Percentiles rank a stretch among this genome's conserved stretches.
phyloP scores from a whole-genome alignment of 2,888 invertebrate genomes.

The Cheilosia scutellata region DNA sequence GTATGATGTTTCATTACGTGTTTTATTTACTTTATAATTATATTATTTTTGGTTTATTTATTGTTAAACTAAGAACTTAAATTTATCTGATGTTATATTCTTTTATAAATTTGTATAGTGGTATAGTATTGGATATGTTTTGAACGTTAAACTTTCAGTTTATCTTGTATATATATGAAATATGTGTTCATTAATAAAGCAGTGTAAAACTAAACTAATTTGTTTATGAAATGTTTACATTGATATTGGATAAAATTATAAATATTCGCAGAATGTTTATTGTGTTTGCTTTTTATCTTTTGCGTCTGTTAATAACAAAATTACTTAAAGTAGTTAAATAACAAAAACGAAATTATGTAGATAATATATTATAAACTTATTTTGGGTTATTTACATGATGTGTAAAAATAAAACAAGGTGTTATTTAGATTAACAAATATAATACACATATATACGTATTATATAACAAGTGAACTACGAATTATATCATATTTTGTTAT shows the following conservation, averaged over 20 bases:
- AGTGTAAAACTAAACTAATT: conserved; percentile 25
- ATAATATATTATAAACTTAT: neutral
- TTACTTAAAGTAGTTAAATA: conserved; percentile 4
- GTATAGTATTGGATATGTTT: conserved; percentile 57
- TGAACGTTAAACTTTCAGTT: conserved; percentile 31
- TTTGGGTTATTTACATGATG: conserved; percentile 30
- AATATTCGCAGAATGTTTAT: conserved; percentile 38
- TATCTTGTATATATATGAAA: neutral
- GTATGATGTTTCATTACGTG: conserved; percentile 14
- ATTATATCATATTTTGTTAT: conserved; percentile 21
- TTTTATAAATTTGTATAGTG: conserved; percentile 41
- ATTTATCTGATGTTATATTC: conserved; percentile 23
- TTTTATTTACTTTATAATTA: conserved; percentile 15
- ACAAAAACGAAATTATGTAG: neutral
- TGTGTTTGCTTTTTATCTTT: neutral
- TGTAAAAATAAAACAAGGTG: neutral
- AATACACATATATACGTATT: conserved; percentile 7
- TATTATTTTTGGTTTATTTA: conserved; percentile 64
- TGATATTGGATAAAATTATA: conserved; percentile 9
- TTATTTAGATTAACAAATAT: conserved; percentile 29
- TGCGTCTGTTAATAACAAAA: neutral
- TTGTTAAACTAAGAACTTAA: conserved; percentile 36
- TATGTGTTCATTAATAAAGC: conserved; percentile 10
- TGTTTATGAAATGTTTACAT: conserved; percentile 10
- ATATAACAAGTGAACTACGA: conserved; percentile 42